These are phyloP conservation scores for Lates japonicus DNA, from an alignment of 2,797 vertebrate genomes.

Conservation along the genomic window DNA sequence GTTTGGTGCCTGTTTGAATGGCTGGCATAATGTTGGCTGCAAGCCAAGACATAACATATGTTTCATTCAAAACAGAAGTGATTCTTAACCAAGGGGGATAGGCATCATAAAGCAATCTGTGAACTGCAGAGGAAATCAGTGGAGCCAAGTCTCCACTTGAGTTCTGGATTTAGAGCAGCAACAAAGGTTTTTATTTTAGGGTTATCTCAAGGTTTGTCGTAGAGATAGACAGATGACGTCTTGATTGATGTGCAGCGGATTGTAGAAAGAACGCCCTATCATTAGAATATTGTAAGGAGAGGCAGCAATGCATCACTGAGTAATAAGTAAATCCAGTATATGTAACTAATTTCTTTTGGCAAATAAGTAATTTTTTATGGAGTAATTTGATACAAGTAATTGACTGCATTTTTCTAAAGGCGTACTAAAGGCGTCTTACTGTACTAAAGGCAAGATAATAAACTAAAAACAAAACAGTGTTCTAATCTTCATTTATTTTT, in stretches of 20 bases:
- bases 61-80: conserved; percentile 15
- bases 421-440: background rate
- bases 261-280: background rate
- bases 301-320: background rate
- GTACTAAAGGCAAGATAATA: background rate
- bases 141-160: conserved; percentile 7
- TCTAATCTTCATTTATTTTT: background rate
- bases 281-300: background rate
- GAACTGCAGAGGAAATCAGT: conserved; percentile 5
- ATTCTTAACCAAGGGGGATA: conserved; percentile 8
- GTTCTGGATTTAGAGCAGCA: conserved; percentile 9
- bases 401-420: too few relatives aligned
- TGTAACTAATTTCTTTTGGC: background rate
- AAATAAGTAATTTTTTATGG: background rate
- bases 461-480: background rate
- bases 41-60: conserved; percentile 37
- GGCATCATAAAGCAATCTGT: conserved; percentile 14
- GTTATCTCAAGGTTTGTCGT: background rate
- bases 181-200: background rate
- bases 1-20: background rate
- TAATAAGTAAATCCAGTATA: background rate
- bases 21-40: conserved; percentile 11
- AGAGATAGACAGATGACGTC: background rate
- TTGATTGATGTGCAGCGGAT: background rate
- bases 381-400: background rate